Evolutionary conservation across 2,113 vertebrate genomes (phyloP).

Genomic region (Microcebus tavaratra): DNA sequence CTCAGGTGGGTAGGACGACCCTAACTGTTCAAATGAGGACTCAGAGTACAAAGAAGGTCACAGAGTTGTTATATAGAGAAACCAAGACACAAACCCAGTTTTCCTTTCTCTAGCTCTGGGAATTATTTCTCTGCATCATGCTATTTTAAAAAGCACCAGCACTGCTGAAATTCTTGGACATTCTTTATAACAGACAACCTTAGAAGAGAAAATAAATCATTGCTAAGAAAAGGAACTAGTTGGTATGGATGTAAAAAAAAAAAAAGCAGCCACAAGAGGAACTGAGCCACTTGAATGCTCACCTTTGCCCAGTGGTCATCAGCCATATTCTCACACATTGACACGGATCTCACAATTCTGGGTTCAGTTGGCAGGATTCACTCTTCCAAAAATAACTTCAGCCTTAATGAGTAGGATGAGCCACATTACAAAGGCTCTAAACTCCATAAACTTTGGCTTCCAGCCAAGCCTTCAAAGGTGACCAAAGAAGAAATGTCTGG

Average conservation of each 20-base stretch:
- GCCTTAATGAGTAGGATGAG: background rate
- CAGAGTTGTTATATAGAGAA: background rate
- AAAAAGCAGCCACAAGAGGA: background rate
- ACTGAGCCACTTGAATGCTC: background rate
- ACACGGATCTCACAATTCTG: background rate
- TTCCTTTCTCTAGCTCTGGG: slow-evolving; percentile 7
- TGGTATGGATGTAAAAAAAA: background rate
- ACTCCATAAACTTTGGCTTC: background rate
- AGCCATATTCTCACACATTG: background rate
- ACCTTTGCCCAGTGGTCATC: background rate
- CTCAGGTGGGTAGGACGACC: background rate
- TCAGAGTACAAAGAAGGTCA: slow-evolving; percentile 19
- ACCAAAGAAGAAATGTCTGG: background rate
- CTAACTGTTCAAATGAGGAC: slow-evolving; percentile 9
- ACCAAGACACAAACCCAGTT: background rate
- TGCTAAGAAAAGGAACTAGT: slow-evolving; percentile 23
- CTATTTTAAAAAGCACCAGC: slow-evolving; percentile 45
- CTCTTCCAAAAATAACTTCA: slow-evolving; percentile 20
- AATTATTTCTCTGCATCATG: background rate
- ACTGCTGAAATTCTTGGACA: slow-evolving; percentile 16
- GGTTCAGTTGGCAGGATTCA: background rate
- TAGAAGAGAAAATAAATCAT: slow-evolving; percentile 35
- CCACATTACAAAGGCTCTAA: background rate
- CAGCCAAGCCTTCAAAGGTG: background rate
- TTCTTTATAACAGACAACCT: slow-evolving; percentile 41